These are phyloP conservation scores for Crotalus tigris DNA, from an alignment of 2,113 vertebrate species.

Conservation along the genomic window DNA sequence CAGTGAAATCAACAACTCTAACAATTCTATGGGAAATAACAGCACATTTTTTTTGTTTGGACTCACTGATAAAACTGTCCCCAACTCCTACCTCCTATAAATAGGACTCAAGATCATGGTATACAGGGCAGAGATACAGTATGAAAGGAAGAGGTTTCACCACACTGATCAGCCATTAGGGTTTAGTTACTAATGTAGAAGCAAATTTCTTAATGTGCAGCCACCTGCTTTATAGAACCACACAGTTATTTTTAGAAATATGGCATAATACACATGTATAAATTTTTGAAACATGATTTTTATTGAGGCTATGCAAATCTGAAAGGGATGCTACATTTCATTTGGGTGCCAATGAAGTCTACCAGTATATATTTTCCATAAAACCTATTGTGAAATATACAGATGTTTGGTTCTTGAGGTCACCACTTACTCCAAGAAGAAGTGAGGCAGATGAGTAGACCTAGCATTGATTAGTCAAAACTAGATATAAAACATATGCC, in stretches of 20 bases:
- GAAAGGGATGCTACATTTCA: neutral
- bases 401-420: neutral
- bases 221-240: neutral
- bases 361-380: neutral
- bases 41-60: neutral
- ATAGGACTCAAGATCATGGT: neutral
- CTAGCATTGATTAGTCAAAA: neutral
- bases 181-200: neutral
- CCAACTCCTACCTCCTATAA: neutral
- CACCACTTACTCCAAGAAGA: neutral
- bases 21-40: neutral
- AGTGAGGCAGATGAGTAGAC: neutral
- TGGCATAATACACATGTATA: neutral
- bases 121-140: neutral
- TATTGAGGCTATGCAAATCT: neutral
- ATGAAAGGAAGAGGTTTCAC: neutral
- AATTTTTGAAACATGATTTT: neutral
- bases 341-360: neutral
- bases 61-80: neutral
- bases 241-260: neutral
- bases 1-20: neutral
- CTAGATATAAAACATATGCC: neutral
- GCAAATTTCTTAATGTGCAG: neutral
- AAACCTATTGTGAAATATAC: neutral
- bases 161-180: neutral